Conservation (phyloP, 1,140 invertebrate genomes). For the Colletes gigas region DNA sequence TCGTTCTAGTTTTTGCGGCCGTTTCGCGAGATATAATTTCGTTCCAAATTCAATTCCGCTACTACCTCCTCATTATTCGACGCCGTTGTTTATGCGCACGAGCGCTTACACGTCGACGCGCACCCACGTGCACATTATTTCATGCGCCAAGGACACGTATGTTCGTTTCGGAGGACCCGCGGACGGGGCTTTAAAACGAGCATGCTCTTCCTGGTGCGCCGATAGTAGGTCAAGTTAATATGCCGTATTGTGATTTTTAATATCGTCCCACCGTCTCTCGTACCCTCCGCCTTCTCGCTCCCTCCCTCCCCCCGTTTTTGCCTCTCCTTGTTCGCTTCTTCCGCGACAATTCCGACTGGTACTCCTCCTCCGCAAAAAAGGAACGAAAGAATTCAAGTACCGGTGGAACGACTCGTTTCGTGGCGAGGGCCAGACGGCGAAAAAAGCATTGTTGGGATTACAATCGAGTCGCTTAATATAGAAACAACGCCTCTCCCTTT, state of each 20-base stretch:
- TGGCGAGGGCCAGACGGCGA: constrained; percentile 53
- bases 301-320: constrained; percentile 25
- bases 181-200: constrained; percentile 60
- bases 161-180: constrained; percentile 46
- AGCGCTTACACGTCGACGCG: constrained; percentile 12
- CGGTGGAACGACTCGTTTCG: constrained; percentile 70
- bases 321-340: constrained; percentile 58
- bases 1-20: too few relatives aligned
- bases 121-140: constrained; percentile 49
- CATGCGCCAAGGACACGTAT: constrained; percentile 34
- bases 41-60: constrained; percentile 6
- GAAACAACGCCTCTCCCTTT: constrained; percentile 52
- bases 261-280: constrained; percentile 67
- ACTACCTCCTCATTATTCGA: constrained; percentile 43
- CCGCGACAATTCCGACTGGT: constrained; percentile 49
- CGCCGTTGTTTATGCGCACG: constrained; percentile 35
- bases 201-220: constrained; percentile 61
- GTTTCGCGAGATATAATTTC: not conserved
- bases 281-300: constrained; percentile 48
- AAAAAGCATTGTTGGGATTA: constrained; percentile 65
- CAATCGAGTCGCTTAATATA: constrained; percentile 64
- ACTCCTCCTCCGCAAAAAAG: constrained; percentile 66
- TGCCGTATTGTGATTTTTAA: constrained; percentile 77
- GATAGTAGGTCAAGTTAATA: constrained; percentile 78
- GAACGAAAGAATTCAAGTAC: constrained; percentile 72